Evolutionary conservation across 1,140 invertebrate genomes (phyloP), one percentile per base, ranked within the genome.

Genomic region (Lordiphosa stackelbergi): DNA sequence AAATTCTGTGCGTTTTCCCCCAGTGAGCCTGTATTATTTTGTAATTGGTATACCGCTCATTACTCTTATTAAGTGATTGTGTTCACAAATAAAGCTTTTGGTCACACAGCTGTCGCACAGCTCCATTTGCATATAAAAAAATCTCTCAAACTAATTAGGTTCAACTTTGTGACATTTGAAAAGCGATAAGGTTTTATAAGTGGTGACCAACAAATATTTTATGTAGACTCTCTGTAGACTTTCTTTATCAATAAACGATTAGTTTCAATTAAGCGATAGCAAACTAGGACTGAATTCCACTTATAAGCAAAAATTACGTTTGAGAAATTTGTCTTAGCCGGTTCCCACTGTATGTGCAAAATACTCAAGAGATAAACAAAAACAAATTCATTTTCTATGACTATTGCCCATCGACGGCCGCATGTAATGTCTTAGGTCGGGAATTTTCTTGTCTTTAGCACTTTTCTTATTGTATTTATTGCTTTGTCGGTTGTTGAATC

Each of bases 381-480:
- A 31, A 5, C 6, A 31, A 42, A 42, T 22, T 19, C 5, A 22
- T 42, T 42, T 19, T n/a, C 8, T 42, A 19, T 42, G 40, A 42
- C 40, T 13, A 34, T 8, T 13, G 5, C 22, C 34, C 36, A 31
- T 22, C 35, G 36, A n/a, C 28, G 41, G 36, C 24, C 35, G 41
- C 28, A 57, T 56, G 22, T 63, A 69, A 71, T 54, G 69, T 49
- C 54, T 65, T 52, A 71, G 61, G 61, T 72, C 62, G 62, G 4
- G 8, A 8, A 61, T 56, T 52, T 43, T 34, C 10, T 9, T 35
- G 35, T 9, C 28, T 9, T 34, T 34, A 46, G 11, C 8, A 31
- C 13, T 46, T 13, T 31, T 28, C 24, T 34, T 46, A 31, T 46
- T 13, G 28, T 8, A 31, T 31, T 8, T 31, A 8, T 31, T 31